Evolutionary conservation across 2,113 vertebrate species (phyloP), one percentile per base, ranked within the genome.

Genomic region (Dipodomys merriami): DNA sequence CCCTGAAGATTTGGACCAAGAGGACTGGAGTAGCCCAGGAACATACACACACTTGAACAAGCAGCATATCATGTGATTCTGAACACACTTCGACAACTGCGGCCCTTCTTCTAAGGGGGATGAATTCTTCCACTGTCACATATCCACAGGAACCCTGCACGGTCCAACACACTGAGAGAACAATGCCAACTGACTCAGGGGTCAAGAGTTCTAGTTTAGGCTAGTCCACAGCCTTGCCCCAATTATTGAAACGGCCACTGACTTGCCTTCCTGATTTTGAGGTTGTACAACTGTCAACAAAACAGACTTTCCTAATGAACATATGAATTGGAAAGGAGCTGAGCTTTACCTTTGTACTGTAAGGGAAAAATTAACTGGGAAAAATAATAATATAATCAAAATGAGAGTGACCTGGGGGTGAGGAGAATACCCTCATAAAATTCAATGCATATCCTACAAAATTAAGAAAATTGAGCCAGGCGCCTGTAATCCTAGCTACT

Each of bases 331-430:
- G 29, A 83, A n/a, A 81, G 2, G 10, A 76, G 60, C n/a, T 89
- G 22, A 71, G 49, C 74, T 57, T 91, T 91, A 91, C 67, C 69
- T 92, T 80, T 95, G 72, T 67, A 39, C 39, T 60, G 46, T 35
- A 8, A 91, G 83, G 88, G 80, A 76, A 87, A 6, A 12, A 4
- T 84, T 64, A 90, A 78, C 78, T 88, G 74, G 83, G 49, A 46
- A 93, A 76, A 72, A 18, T 23, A 83, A 69, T 60, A 82, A 9
- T 10, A 44, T 25, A 71, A 91, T 65, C 57, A 83, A 87, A 95
- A 90, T 33, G 15, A 77, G 1, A 82, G 3, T 49, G 8, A 94
- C 62, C 12, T 57, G 53, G 53, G 15, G 53, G 15, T 57, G 15
- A 57, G n/a, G n/a, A n/a, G 53, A 57, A 57, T 57, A 57, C 53